Conservation (phyloP, 2,113 vertebrate genomes). For the Alectura lathami region DNA sequence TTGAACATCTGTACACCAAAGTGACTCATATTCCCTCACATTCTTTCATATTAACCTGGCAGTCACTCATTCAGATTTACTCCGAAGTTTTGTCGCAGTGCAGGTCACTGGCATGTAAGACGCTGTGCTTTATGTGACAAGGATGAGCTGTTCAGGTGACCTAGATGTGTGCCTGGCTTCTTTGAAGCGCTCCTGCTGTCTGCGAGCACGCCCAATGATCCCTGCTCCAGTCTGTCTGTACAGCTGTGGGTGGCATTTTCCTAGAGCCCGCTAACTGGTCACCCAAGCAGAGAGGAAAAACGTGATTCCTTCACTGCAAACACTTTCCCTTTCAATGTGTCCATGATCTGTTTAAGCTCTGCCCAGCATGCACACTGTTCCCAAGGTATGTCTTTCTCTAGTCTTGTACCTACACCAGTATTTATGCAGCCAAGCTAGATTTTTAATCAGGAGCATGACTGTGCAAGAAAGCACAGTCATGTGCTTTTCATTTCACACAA, state of each 20-base stretch:
- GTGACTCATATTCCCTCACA: background rate
- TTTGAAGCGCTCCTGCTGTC: background rate
- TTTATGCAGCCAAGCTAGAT: background rate
- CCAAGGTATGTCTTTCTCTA: background rate
- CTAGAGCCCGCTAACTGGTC: background rate
- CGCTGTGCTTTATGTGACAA: background rate
- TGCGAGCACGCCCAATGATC: background rate
- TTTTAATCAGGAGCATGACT: background rate
- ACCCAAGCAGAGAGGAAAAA: background rate
- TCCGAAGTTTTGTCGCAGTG: background rate
- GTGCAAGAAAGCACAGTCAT: background rate
- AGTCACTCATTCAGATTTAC: background rate
- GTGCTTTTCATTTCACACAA: too few species aligned
- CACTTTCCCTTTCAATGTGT: background rate
- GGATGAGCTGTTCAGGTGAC: background rate
- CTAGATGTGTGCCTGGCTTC: background rate
- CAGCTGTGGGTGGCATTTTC: background rate
- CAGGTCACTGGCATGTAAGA: background rate
- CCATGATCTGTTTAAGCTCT: background rate
- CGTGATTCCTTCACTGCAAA: background rate
- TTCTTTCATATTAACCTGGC: background rate
- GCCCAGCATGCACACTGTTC: fast-evolving
- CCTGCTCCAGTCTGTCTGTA: background rate
- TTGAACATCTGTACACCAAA: background rate
- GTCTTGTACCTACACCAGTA: background rate